Evolutionary conservation across 2,888 invertebrate genomes (phyloP).

Genomic region (Cotesia congregata): DNA sequence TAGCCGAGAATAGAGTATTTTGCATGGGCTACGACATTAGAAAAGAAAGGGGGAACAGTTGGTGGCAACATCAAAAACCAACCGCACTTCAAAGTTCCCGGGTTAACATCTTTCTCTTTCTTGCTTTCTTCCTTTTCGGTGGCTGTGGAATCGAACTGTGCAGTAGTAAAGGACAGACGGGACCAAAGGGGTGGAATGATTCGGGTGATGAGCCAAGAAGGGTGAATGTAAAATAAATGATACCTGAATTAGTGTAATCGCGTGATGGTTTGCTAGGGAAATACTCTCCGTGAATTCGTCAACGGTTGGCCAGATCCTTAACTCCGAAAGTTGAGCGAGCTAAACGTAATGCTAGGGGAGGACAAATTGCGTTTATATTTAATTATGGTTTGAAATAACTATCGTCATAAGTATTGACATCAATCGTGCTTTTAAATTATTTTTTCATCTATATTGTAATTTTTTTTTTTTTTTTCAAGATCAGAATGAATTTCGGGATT

Average conservation of each 20-base stretch:
- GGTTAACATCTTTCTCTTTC: constrained; percentile 45
- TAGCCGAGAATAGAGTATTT: constrained; percentile 51
- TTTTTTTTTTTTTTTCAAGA: constrained; percentile 7
- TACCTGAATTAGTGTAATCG: constrained; percentile 70
- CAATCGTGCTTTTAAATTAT: constrained; percentile 1
- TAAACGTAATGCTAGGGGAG: constrained; percentile 59
- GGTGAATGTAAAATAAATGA: constrained; percentile 69
- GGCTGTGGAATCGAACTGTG: constrained; percentile 42
- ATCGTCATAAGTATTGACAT: constrained; percentile 40
- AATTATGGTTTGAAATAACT: constrained; percentile 64
- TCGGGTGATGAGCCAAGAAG: constrained; percentile 46
- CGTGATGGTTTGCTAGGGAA: constrained; percentile 67
- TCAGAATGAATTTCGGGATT: not conserved
- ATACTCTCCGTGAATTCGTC: constrained; percentile 51
- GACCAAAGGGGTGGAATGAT: constrained; percentile 38
- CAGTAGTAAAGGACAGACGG: constrained; percentile 49
- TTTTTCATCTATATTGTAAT: constrained; percentile 21
- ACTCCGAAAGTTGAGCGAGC: constrained; percentile 31
- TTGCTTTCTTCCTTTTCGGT: constrained; percentile 40
- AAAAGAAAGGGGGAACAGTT: constrained; percentile 63
- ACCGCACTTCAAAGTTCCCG: constrained; percentile 67
- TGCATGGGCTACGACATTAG: constrained; percentile 54
- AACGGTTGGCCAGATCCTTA: constrained; percentile 41
- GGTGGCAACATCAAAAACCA: constrained; percentile 69
- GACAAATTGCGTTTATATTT: constrained; percentile 69